A percentile compares a stretch with the other conserved stretches of the same genome.
phyloP scores from a whole-genome alignment of 2,113 vertebrate genomes.

The Upupa epops region DNA sequence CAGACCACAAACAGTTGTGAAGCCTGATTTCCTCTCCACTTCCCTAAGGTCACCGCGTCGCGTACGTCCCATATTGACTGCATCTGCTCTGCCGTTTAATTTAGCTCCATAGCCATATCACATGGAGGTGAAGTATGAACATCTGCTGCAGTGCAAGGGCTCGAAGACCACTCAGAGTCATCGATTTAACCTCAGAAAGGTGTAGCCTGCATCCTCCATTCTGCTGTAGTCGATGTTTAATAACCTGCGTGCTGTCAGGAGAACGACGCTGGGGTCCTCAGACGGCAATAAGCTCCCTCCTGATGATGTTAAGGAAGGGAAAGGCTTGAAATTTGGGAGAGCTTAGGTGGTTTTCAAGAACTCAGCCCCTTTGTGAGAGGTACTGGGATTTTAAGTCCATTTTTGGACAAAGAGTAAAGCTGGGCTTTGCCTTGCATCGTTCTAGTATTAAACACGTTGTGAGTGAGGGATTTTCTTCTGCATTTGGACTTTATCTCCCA shows the following conservation, averaged over 20 bases:
- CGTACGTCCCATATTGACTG: background rate
- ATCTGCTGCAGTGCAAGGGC: conserved; percentile 22
- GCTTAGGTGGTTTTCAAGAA: background rate
- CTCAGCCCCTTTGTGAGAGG: background rate
- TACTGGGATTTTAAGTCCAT: background rate
- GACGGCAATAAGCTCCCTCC: background rate
- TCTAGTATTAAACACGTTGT: conserved; percentile 14
- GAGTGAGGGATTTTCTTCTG: conserved; percentile 11
- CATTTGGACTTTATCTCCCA: conserved; percentile 42
- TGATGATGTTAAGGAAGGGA: background rate
- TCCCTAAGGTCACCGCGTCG: background rate
- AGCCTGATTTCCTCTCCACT: conserved; percentile 39
- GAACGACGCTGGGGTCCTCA: background rate
- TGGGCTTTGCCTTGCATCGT: background rate
- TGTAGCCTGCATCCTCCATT: conserved; percentile 16
- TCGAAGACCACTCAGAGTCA: conserved; percentile 35
- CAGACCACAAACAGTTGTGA: background rate
- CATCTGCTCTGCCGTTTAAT: conserved; percentile 45
- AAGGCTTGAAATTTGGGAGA: background rate
- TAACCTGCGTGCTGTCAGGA: background rate
- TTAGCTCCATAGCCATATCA: conserved; percentile 28
- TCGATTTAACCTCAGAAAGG: conserved; percentile 26
- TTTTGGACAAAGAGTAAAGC: conserved; percentile 36
- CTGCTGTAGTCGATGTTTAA: conserved; percentile 2
- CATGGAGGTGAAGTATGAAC: conserved; percentile 41